Evolutionary conservation across 2,888 invertebrate species (phyloP).

Genomic region (Margaritifera margaritifera): DNA sequence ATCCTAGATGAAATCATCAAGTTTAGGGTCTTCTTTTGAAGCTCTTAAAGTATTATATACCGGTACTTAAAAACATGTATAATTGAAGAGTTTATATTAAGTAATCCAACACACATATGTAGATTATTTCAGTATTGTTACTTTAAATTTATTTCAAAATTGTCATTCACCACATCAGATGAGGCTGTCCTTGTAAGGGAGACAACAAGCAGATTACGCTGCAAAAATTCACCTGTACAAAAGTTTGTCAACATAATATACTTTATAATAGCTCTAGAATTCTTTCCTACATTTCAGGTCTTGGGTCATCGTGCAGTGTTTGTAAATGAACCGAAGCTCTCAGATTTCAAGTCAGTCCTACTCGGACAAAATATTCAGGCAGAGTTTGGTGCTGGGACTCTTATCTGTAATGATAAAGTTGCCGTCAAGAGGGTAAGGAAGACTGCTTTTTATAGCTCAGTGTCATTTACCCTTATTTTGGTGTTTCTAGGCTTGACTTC

Average conservation of each 20-base stretch:
- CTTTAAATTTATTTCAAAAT: too few relatives aligned
- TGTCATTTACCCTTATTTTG: background rate
- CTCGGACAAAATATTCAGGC: conserved; percentile 81
- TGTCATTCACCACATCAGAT: too few relatives aligned
- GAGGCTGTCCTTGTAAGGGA: too few relatives aligned
- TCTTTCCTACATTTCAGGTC: conserved; percentile 30
- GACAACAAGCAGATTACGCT: background rate
- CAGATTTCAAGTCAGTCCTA: conserved; percentile 86
- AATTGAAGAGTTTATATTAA: too few relatives aligned
- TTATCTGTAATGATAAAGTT: conserved; percentile 93
- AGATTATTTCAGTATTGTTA: too few relatives aligned
- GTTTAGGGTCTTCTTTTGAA: too few relatives aligned
- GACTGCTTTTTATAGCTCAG: conserved; percentile 9
- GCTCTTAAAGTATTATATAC: too few relatives aligned
- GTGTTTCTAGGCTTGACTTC: background rate
- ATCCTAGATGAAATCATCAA: too few relatives aligned
- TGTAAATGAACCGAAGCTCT: conserved; percentile 93
- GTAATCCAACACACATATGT: too few relatives aligned
- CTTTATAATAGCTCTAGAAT: background rate
- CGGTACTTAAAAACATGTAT: too few relatives aligned
- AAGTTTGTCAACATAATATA: background rate
- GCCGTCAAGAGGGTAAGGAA: conserved; percentile 86
- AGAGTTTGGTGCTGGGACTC: conserved; percentile 91
- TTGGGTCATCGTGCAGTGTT: conserved; percentile 82
- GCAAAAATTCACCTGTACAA: background rate